phyloP scores from a whole-genome alignment of 2,797 vertebrate genomes.

The Clarias pachynema region DNA sequence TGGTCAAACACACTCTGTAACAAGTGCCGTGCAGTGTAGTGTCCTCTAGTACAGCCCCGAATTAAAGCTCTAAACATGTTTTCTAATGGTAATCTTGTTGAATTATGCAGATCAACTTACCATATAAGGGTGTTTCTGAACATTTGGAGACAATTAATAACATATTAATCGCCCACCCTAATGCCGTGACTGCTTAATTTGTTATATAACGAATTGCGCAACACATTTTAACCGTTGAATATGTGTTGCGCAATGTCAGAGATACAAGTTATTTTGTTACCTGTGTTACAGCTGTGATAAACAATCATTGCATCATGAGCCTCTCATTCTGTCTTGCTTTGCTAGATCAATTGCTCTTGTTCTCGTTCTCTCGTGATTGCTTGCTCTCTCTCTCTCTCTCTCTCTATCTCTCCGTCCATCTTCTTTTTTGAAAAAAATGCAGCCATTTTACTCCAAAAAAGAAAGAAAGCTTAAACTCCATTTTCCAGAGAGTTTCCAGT shows the following conservation, averaged over 20 bases:
- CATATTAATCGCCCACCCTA: not conserved
- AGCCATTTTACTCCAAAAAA: not conserved
- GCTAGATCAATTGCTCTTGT: not conserved
- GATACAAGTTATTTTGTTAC: not conserved
- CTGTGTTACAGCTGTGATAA: not conserved
- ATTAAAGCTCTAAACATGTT: not conserved
- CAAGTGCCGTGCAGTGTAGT: not conserved
- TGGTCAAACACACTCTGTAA: constrained; percentile 7
- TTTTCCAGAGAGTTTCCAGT: not conserved
- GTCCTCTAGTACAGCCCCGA: not conserved
- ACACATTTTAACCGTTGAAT: too few species aligned
- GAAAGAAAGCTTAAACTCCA: not conserved
- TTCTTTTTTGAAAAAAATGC: not conserved
- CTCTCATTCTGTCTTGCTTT: not conserved
- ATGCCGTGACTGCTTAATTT: not conserved
- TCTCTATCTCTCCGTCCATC: not conserved
- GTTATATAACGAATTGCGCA: not conserved
- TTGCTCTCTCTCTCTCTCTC: not conserved
- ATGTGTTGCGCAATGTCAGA: not conserved
- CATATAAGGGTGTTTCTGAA: not conserved
- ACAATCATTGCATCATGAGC: not conserved
- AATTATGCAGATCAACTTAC: not conserved
- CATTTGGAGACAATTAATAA: not conserved
- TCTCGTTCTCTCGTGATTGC: too few species aligned
- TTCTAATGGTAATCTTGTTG: not conserved